A percentile compares a stretch with the other conserved stretches of the same genome.
Evolutionary conservation across 2,888 invertebrate genomes (phyloP).

Genomic region (Scaptomyza parva): DNA sequence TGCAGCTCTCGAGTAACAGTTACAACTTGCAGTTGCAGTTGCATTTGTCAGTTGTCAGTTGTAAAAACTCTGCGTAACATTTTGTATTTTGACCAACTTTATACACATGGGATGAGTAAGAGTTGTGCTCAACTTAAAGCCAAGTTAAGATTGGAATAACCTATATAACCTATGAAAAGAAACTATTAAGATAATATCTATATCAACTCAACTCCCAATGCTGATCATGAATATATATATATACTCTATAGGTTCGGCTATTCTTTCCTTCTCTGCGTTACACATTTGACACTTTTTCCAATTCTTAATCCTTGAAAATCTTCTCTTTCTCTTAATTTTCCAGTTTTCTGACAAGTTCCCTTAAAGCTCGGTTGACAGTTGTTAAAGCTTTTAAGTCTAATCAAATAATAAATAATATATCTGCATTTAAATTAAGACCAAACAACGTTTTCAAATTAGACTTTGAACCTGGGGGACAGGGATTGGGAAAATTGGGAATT

Average conservation of each 20-base stretch:
- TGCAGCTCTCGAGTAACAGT: constrained; percentile 12
- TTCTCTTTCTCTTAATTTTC: not conserved
- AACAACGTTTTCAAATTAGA: not conserved
- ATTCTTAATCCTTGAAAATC: not conserved
- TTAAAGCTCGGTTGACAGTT: not conserved
- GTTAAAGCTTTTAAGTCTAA: constrained; percentile 32
- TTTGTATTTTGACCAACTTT: constrained; percentile 3
- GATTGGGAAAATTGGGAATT: constrained; percentile 6
- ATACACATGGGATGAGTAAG: too few species aligned
- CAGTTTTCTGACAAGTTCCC: not conserved
- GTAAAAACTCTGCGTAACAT: constrained; percentile 1
- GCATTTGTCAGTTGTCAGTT: constrained; percentile 21
- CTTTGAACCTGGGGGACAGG: not conserved
- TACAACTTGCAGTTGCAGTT: constrained; percentile 16
- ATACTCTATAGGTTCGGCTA: too few species aligned
- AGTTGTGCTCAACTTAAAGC: too few species aligned
- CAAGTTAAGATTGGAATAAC: too few species aligned
- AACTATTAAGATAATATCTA: too few species aligned
- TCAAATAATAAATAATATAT: constrained; percentile 40
- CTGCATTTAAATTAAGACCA: constrained; percentile 48
- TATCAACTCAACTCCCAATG: too few species aligned
- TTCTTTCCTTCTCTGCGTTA: too few species aligned
- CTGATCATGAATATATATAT: too few species aligned
- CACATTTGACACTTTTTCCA: too few species aligned
- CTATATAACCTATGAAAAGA: too few species aligned